Evolutionary conservation across 2,797 vertebrate genomes (phyloP).

Genomic region (Cyprinella venusta): DNA sequence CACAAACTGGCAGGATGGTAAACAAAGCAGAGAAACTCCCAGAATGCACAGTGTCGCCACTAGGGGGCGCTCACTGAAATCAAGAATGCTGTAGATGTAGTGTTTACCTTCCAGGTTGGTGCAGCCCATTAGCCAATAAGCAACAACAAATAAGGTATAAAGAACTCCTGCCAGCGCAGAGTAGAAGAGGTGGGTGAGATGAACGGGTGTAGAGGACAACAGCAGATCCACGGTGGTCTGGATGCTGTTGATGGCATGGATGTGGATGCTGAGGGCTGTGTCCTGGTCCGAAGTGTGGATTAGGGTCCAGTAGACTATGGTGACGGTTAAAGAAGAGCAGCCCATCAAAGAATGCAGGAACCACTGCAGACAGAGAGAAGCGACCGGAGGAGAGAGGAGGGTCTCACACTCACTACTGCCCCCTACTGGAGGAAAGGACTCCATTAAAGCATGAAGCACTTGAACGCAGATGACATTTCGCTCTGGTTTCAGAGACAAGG

Average conservation of each 20-base stretch:
- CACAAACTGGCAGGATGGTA: slow-evolving; percentile 53
- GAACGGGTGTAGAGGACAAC: slow-evolving; percentile 54
- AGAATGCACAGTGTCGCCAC: slow-evolving; percentile 40
- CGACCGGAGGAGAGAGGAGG: slow-evolving; percentile 17
- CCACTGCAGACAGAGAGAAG: slow-evolving; percentile 56
- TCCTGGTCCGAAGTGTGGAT: slow-evolving; percentile 26
- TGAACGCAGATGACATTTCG: too few relatives aligned
- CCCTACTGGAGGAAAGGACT: slow-evolving; percentile 27
- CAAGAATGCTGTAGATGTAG: slow-evolving; percentile 56
- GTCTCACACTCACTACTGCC: slow-evolving; percentile 11
- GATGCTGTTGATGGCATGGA: slow-evolving; percentile 55
- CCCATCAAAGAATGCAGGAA: slow-evolving; percentile 41
- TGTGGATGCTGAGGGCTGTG: slow-evolving; percentile 53
- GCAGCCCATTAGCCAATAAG: slow-evolving; percentile 54
- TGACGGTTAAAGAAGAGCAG: slow-evolving; percentile 47
- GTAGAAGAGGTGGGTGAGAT: slow-evolving; percentile 53
- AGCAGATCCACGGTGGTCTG: slow-evolving; percentile 54
- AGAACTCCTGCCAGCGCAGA: slow-evolving; percentile 29
- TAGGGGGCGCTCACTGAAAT: slow-evolving; percentile 52
- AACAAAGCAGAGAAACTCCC: slow-evolving; percentile 42
- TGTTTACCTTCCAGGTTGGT: slow-evolving; percentile 45
- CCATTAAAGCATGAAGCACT: background rate
- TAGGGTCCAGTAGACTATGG: slow-evolving; percentile 57
- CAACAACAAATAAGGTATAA: slow-evolving; percentile 47
- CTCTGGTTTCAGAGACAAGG: too few relatives aligned